phyloP scores from a whole-genome alignment of 2,113 vertebrate species.

The Embiotoca jacksoni region DNA sequence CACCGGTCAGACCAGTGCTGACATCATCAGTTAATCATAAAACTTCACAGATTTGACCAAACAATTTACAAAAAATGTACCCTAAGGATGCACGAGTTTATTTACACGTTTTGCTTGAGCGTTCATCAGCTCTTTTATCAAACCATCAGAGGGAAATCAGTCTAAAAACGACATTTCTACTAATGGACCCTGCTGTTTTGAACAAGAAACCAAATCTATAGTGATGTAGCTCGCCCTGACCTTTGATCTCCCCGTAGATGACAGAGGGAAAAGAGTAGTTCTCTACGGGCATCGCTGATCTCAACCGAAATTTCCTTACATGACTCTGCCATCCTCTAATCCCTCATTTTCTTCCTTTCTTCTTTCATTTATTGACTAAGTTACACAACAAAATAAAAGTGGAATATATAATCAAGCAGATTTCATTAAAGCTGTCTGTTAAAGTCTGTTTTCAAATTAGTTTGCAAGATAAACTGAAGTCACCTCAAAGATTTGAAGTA shows the following conservation, averaged over 20 bases:
- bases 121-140: too few relatives aligned
- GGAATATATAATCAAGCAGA: neutral
- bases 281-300: neutral
- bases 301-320: constrained; percentile 14
- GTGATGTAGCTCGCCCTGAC: neutral
- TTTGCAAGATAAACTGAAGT: constrained; percentile 27
- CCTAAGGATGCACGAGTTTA: too few relatives aligned
- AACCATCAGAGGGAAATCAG: neutral
- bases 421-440: neutral
- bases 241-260: neutral
- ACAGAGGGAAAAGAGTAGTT: neutral
- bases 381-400: neutral
- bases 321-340: neutral
- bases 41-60: too few relatives aligned
- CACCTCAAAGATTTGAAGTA: constrained; percentile 19
- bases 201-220: neutral
- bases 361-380: neutral
- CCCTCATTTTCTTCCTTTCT: neutral
- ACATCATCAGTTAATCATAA: too few relatives aligned
- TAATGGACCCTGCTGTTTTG: neutral
- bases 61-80: too few relatives aligned
- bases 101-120: too few relatives aligned
- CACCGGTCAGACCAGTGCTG: too few relatives aligned
- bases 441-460: constrained; percentile 4
- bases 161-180: neutral